Percentiles rank a stretch among this genome's conserved stretches.
Conservation (phyloP, 2,113 vertebrate species). For the Cynocephalus volans region DNA sequence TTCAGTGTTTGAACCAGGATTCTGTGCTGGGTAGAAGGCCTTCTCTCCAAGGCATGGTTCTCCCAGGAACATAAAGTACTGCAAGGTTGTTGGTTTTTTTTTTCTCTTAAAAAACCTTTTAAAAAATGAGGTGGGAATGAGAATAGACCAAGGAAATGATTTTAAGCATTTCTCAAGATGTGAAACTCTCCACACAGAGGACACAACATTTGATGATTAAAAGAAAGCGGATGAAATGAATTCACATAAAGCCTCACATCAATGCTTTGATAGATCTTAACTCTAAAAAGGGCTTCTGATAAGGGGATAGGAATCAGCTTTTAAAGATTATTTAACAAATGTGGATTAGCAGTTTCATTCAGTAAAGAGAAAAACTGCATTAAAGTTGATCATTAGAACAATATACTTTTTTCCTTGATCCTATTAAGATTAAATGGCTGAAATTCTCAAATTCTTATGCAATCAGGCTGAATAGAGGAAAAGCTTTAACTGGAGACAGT, state of each 20-base stretch:
- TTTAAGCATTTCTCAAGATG: not conserved
- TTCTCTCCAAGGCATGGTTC: not conserved
- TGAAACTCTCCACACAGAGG: not conserved
- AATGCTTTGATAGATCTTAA: not conserved
- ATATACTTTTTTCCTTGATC: not conserved
- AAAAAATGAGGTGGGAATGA: not conserved
- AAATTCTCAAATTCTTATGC: conserved; percentile 7
- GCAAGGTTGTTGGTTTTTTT: too few species aligned
- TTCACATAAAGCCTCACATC: not conserved
- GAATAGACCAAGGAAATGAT: not conserved
- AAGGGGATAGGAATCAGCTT: not conserved
- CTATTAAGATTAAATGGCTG: conserved; percentile 5
- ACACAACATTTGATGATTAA: not conserved
- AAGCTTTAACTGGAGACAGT: not conserved
- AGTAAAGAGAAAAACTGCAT: not conserved
- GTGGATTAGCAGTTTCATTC: conserved; percentile 37
- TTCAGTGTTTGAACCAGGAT: not conserved
- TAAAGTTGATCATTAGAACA: not conserved
- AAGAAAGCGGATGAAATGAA: not conserved
- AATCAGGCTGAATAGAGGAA: not conserved
- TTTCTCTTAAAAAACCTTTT: not conserved
- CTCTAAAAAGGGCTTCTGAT: not conserved
- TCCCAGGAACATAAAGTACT: not conserved
- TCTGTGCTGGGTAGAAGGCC: not conserved
- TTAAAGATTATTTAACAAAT: conserved; percentile 2